Percentiles rank a stretch among this genome's conserved stretches.
These are phyloP conservation scores for Aotus griseimembra DNA, from an alignment of 2,797 vertebrate species.

Conservation along the genomic window DNA sequence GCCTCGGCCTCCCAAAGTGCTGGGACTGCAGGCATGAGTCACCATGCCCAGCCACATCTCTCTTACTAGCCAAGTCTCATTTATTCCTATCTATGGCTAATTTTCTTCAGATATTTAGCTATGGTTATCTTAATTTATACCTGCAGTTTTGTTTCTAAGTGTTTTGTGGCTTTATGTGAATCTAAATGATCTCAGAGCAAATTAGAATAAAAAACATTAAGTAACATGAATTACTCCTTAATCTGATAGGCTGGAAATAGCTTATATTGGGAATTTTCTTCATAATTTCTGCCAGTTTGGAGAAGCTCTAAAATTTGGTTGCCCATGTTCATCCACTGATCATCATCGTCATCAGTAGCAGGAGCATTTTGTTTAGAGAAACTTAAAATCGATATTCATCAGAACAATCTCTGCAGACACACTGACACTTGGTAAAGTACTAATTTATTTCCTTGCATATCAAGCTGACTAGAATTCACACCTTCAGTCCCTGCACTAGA, in stretches of 20 bases:
- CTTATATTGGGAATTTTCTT: slow-evolving; percentile 7
- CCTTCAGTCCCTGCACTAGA: background rate
- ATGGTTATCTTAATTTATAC: background rate
- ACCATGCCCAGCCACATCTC: background rate
- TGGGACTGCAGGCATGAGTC: too few species aligned
- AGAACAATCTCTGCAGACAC: background rate
- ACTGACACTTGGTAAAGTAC: background rate
- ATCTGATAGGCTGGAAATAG: background rate
- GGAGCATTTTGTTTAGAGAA: background rate
- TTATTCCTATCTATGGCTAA: background rate
- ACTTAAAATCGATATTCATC: background rate
- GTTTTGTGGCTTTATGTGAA: background rate
- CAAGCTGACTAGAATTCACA: background rate
- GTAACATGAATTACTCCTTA: background rate
- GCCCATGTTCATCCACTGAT: background rate
- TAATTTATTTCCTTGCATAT: background rate
- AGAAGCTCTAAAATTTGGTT: background rate
- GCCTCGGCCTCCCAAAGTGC: too few species aligned
- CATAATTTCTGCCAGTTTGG: background rate
- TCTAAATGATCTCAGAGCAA: slow-evolving; percentile 16
- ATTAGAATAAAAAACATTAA: slow-evolving; percentile 28
- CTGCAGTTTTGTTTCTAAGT: slow-evolving; percentile 31
- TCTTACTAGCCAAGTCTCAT: background rate
- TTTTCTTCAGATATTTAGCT: slow-evolving; percentile 12
- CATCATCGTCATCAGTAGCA: background rate